These are phyloP conservation scores for Pelodiscus sinensis DNA, from an alignment of 2,113 vertebrate genomes.

Conservation along the genomic window DNA sequence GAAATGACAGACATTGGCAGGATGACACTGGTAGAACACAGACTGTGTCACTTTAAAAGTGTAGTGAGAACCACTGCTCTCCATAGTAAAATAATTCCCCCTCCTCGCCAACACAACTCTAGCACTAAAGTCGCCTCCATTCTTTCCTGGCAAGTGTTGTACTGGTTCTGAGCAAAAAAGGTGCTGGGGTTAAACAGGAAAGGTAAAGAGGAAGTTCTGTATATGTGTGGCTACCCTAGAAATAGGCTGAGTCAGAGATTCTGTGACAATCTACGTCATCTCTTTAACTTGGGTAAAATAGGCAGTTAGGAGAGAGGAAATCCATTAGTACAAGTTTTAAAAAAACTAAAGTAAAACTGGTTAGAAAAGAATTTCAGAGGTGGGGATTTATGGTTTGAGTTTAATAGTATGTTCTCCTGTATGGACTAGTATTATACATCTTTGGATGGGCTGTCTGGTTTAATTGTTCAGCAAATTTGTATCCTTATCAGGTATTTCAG, in stretches of 20 bases:
- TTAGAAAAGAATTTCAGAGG: not conserved
- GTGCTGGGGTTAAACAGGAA: not conserved
- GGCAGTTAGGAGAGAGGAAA: not conserved
- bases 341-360: not conserved
- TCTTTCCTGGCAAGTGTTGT: not conserved
- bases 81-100: not conserved
- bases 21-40: not conserved
- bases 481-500: constrained; percentile 5
- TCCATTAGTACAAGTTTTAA: not conserved
- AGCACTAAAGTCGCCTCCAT: not conserved
- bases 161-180: not conserved
- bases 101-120: not conserved
- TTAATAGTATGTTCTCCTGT: constrained; percentile 1
- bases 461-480: constrained; percentile 13
- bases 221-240: not conserved
- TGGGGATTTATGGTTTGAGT: not conserved
- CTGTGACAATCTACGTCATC: not conserved
- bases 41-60: rapidly evolving
- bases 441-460: not conserved
- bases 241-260: not conserved
- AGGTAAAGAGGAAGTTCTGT: not conserved
- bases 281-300: not conserved
- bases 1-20: not conserved
- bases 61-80: not conserved
- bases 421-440: not conserved